Evolutionary conservation across 2,888 invertebrate species (phyloP).

Genomic region (Rotaria socialis): DNA sequence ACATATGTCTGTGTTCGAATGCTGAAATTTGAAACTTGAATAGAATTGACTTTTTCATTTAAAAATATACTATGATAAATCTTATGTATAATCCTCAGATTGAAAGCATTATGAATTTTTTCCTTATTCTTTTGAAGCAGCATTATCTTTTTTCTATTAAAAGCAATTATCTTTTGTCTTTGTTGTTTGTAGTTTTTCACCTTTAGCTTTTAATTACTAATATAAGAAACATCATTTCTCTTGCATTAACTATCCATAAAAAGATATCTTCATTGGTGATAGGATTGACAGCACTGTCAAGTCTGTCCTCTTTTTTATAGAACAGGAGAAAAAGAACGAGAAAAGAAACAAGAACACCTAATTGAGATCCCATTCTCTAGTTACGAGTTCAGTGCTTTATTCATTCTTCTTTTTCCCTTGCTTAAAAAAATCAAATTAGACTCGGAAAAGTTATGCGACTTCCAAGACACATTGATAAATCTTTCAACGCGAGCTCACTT

Average conservation of each 20-base stretch:
- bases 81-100: neutral
- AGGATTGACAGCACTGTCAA: neutral
- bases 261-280: neutral
- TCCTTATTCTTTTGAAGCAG: neutral
- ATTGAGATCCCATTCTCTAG: neutral
- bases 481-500: neutral
- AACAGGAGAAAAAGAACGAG: neutral
- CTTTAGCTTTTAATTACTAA: neutral
- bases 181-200: neutral
- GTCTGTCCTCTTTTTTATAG: too few relatives aligned
- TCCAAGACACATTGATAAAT: neutral
- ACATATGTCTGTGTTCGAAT: too few relatives aligned
- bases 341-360: neutral
- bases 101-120: neutral
- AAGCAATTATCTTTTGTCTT: neutral
- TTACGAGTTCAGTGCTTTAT: neutral
- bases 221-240: neutral
- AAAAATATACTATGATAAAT: neutral
- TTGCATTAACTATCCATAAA: neutral
- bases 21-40: too few relatives aligned
- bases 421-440: neutral
- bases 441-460: neutral
- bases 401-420: neutral
- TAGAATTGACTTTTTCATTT: too few relatives aligned
- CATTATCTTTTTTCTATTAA: neutral